Evolutionary conservation across 2,888 invertebrate species (phyloP).

Genomic region (Euplagia quadripunctaria): DNA sequence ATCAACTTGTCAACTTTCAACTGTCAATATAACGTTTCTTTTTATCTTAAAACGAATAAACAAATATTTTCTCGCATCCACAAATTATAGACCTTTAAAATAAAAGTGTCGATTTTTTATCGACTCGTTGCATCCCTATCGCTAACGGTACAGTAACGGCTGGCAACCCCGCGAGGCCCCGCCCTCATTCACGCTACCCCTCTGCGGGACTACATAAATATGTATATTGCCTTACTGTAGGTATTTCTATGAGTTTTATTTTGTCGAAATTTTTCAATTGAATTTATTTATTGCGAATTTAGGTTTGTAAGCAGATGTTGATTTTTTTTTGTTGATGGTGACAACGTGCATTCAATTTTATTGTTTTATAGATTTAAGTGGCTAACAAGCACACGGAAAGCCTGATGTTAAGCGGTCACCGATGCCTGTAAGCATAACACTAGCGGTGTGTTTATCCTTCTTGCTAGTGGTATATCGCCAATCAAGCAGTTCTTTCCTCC

Average conservation of each 20-base stretch:
- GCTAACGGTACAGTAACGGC: slow-evolving; percentile 77
- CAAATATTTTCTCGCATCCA: slow-evolving; percentile 18
- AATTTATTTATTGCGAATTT: neutral
- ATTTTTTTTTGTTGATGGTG: neutral
- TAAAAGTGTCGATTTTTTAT: slow-evolving; percentile 24
- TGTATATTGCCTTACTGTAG: slow-evolving; percentile 35
- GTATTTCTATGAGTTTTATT: slow-evolving; percentile 29
- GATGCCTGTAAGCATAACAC: no score
- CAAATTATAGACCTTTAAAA: neutral
- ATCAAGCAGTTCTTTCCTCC: no score
- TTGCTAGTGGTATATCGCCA: no score
- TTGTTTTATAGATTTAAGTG: neutral
- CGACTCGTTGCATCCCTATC: slow-evolving; percentile 56
- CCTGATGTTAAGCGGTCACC: no score
- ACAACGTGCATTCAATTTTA: neutral
- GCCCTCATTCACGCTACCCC: slow-evolving; percentile 63
- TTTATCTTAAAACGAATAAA: neutral
- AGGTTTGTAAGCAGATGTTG: neutral
- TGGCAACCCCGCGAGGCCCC: slow-evolving; percentile 65
- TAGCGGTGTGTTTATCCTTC: no score
- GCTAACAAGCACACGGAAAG: neutral
- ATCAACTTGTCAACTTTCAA: no score
- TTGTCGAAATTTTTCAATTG: slow-evolving; percentile 8
- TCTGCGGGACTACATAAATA: slow-evolving; percentile 21
- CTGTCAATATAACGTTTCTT: neutral